Percentiles rank a stretch among this genome's conserved stretches.
Evolutionary conservation across 2,113 vertebrate genomes (phyloP).

Genomic region (Anolis carolinensis): DNA sequence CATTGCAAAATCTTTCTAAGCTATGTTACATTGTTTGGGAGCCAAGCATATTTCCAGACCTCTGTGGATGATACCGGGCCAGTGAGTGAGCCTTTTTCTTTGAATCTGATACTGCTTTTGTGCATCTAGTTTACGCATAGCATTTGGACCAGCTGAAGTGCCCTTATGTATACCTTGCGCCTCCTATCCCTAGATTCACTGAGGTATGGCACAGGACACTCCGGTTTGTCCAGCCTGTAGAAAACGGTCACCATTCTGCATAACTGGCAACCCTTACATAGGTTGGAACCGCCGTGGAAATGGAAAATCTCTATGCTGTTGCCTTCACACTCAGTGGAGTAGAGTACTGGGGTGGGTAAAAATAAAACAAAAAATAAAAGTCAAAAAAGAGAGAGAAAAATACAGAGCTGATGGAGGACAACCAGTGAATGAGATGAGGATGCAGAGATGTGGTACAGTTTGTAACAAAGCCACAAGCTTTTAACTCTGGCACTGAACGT

Average conservation of each 20-base stretch:
- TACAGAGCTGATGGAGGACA: background rate
- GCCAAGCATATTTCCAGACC: background rate
- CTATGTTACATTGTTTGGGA: background rate
- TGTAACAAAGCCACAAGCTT: too few species aligned
- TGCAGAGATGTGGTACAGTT: too few species aligned
- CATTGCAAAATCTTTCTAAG: background rate
- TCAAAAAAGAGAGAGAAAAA: background rate
- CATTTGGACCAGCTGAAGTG: background rate
- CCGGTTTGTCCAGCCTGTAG: background rate
- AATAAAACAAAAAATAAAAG: background rate
- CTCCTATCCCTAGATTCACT: background rate
- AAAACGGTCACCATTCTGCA: background rate
- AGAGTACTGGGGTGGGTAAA: background rate
- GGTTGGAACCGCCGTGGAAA: background rate
- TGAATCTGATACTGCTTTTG: background rate
- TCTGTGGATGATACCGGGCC: background rate
- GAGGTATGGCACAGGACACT: background rate
- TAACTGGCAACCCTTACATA: background rate
- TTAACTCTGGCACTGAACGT: too few species aligned
- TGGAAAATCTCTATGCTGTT: background rate
- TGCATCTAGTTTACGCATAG: background rate
- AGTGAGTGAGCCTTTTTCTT: background rate
- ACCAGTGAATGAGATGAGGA: too few species aligned
- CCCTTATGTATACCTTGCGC: background rate
- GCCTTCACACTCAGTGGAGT: background rate